phyloP scores from a whole-genome alignment of 1,140 invertebrate species.

The Drosophila sp. region DNA sequence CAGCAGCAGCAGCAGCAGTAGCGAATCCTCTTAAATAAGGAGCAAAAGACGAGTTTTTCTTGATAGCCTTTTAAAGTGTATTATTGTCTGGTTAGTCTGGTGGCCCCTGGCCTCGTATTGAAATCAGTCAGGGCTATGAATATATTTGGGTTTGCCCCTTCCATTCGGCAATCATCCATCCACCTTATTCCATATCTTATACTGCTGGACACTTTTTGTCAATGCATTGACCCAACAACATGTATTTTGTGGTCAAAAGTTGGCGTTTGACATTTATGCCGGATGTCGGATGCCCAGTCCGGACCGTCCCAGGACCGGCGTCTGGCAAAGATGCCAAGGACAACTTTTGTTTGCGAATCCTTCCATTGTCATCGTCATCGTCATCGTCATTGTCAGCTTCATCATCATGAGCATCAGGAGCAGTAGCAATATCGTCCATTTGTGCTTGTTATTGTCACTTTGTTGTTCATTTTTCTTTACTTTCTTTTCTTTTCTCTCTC shows the following conservation, averaged over 20 bases:
- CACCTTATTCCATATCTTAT: not conserved
- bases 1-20: too few relatives aligned
- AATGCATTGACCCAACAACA: slow-evolving; percentile 64
- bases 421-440: slow-evolving; percentile 43
- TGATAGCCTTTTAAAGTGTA: slow-evolving; percentile 12
- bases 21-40: too few relatives aligned
- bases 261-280: slow-evolving; percentile 81
- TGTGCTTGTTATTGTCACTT: slow-evolving; percentile 71
- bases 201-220: slow-evolving; percentile 36
- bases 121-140: slow-evolving; percentile 63
- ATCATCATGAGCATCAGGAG: slow-evolving; percentile 9
- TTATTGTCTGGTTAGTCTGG: slow-evolving; percentile 27
- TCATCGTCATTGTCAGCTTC: slow-evolving; percentile 61
- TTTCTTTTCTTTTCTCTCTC: slow-evolving; percentile 14
- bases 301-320: slow-evolving; percentile 18
- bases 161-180: not conserved
- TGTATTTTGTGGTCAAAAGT: slow-evolving; percentile 74
- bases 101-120: slow-evolving; percentile 24
- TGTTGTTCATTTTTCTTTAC: slow-evolving; percentile 34
- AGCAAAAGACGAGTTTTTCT: slow-evolving; percentile 14
- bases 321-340: slow-evolving; percentile 38
- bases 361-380: slow-evolving; percentile 64
- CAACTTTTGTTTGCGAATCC: slow-evolving; percentile 28
- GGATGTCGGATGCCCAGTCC: slow-evolving; percentile 61
- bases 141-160: slow-evolving; percentile 55